These are phyloP conservation scores for Myiotriccus ornatus DNA, from an alignment of 2,797 vertebrate species.

Conservation along the genomic window DNA sequence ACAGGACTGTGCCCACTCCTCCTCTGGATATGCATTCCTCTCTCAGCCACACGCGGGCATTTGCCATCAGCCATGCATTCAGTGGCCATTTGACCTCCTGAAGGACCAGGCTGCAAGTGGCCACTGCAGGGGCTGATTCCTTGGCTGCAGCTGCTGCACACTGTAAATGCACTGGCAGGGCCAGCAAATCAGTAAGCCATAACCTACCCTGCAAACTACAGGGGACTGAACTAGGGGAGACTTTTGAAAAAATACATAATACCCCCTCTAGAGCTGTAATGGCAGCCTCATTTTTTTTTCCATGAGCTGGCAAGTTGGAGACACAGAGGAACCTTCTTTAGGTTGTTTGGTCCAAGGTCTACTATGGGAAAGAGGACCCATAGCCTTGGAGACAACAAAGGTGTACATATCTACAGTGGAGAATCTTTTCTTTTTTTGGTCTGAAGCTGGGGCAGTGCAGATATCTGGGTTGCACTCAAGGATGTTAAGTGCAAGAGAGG, in stretches of 20 bases:
- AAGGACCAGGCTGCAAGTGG: background rate
- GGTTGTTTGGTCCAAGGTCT: background rate
- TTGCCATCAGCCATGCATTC: accelerated
- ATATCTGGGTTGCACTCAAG: background rate
- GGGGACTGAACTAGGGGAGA: background rate
- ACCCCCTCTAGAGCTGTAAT: background rate
- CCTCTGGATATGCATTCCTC: background rate
- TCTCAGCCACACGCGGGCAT: background rate
- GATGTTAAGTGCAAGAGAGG: background rate
- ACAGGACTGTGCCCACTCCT: background rate
- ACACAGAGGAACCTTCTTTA: background rate
- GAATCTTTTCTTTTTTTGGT: background rate
- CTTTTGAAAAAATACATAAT: background rate
- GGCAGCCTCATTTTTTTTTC: background rate
- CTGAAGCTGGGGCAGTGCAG: background rate
- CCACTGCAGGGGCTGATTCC: background rate
- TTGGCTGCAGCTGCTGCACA: background rate
- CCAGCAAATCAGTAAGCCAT: background rate
- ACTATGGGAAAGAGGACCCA: background rate
- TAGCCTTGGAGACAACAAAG: background rate
- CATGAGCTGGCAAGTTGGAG: background rate
- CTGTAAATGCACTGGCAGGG: background rate
- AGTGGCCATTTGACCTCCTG: accelerated
- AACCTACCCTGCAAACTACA: background rate
- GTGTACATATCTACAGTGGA: background rate